Base-by-base conservation (phyloP, 64 coral and sea anemone genomes). In the Stichodactyla mertensii region DNA sequence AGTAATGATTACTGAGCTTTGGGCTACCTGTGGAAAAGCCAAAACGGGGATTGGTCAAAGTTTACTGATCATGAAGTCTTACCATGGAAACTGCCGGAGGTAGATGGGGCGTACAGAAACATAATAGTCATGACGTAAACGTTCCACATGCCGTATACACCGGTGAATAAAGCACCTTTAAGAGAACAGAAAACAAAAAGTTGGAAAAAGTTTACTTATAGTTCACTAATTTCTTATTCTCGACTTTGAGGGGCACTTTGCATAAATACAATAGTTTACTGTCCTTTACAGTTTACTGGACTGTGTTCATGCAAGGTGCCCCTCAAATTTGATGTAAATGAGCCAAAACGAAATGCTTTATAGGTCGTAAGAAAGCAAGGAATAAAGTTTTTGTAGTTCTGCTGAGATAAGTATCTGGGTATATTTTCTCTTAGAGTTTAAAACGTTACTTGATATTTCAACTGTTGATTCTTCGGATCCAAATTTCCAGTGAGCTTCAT, bases 401-500 rank as follows among this genome's bases (percentile, higher is more conserved):
- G 31, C 31, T 36, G 31, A 36, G 31, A 36, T 36, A 36, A 36
- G 31, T 36, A 36, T 36, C 31, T 36, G 31, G 31, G 31, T 36
- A 36, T 36, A 36, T 36, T 36, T 36, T 36, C 2, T 2, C 31
- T 36, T 36, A 36, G 31, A 36, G 0, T 36, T 36, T 36, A 36
- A 26, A 13, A 31, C 81, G 92, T 88, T 88, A 95, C 96, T 98
- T 31, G 96, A 98, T 54, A 98, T 90, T 86, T 98, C 96, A 51
- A 98, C 55, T 10, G 87, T 86, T 27, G 90, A 82, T 64, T 92
- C 89, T 45, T 98, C 96, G 4, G 89, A 87, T 51, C 92, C 96
- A 83, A 98, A 98, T 92, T 95, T 98, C 96, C 96, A 98, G 13
- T 98, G 90, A 14, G 93, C 96, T 55, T 98, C 96, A 84, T 98